These are phyloP conservation scores for Plestiodon gilberti DNA, from an alignment of 2,113 vertebrate genomes.

Conservation along the genomic window DNA sequence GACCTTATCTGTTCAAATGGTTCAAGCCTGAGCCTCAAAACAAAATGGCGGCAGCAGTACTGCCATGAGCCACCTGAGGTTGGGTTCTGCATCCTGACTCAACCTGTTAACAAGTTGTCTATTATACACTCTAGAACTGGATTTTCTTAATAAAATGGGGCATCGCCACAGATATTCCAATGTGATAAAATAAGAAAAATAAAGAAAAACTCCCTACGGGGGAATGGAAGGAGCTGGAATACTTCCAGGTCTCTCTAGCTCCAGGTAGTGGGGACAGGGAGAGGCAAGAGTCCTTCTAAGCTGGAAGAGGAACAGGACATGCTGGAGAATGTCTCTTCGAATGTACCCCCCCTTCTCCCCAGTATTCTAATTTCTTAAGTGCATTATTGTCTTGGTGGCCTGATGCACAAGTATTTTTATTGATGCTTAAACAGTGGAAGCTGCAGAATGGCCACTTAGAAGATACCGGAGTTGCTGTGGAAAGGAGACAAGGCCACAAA, in stretches of 20 bases:
- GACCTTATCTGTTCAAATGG: no score
- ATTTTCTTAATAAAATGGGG: constrained; percentile 2
- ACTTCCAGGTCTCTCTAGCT: background rate
- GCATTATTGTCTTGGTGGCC: constrained; percentile 61
- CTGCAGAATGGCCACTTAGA: constrained; percentile 74
- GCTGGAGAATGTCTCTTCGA: background rate
- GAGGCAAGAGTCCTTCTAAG: background rate
- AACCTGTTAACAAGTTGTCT: no score
- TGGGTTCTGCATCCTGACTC: no score
- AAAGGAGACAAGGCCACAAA: constrained; percentile 72
- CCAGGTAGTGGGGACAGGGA: background rate
- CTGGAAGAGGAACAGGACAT: background rate
- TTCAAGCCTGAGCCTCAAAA: no score
- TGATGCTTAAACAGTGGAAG: constrained; percentile 68
- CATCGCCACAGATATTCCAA: background rate
- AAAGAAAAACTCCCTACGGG: background rate
- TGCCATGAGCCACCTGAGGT: no score
- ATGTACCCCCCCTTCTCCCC: no score
- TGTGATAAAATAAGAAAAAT: background rate
- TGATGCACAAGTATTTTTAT: constrained; percentile 67
- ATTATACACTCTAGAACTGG: background rate
- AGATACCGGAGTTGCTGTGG: constrained; percentile 71
- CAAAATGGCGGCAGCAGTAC: no score
- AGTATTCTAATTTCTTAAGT: constrained; percentile 67
- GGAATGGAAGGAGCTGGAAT: background rate